A percentile compares a stretch with the other conserved stretches of the same genome.
Conservation (phyloP, 2,888 invertebrate species). For the Eupeodes latifasciatus region DNA sequence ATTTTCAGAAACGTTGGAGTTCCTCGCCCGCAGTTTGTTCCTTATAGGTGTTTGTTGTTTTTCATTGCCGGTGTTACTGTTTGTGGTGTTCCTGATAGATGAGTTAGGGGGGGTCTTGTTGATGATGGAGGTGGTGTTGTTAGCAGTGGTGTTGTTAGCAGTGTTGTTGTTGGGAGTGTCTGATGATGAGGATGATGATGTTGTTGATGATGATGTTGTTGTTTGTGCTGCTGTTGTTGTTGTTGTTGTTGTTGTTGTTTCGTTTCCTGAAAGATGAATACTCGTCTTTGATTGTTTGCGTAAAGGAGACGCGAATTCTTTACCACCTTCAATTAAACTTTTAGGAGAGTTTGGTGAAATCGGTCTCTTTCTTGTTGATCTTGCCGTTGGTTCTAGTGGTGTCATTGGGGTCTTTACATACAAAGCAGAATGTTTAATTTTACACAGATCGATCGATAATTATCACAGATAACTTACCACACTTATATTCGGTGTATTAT, state of each 20-base stretch:
- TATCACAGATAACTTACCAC: slow-evolving; percentile 34
- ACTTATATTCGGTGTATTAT: slow-evolving; percentile 2
- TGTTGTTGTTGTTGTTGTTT: slow-evolving; percentile 22
- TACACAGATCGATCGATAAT: not conserved
- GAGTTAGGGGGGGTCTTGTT: not conserved
- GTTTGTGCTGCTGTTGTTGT: not conserved
- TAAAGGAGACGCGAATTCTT: slow-evolving; percentile 77
- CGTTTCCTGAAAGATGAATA: slow-evolving; percentile 68
- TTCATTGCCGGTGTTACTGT: not conserved
- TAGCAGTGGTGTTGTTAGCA: not conserved
- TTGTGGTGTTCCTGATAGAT: too few species aligned
- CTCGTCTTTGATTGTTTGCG: slow-evolving; percentile 78
- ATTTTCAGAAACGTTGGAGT: slow-evolving; percentile 62
- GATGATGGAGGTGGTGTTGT: slow-evolving; percentile 16
- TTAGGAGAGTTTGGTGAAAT: slow-evolving; percentile 75
- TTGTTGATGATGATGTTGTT: slow-evolving; percentile 27
- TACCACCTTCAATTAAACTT: slow-evolving; percentile 55
- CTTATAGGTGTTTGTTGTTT: slow-evolving; percentile 33
- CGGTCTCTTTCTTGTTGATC: slow-evolving; percentile 60
- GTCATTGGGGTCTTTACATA: not conserved
- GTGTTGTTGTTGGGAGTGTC: not conserved
- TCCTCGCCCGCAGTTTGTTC: slow-evolving; percentile 55
- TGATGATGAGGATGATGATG: not conserved
- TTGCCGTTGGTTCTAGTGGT: slow-evolving; percentile 37
- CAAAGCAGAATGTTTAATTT: not conserved